Evolutionary conservation across 2,888 invertebrate genomes (phyloP), one percentile per base, ranked within the genome.

Genomic region (Philereme transversata): DNA sequence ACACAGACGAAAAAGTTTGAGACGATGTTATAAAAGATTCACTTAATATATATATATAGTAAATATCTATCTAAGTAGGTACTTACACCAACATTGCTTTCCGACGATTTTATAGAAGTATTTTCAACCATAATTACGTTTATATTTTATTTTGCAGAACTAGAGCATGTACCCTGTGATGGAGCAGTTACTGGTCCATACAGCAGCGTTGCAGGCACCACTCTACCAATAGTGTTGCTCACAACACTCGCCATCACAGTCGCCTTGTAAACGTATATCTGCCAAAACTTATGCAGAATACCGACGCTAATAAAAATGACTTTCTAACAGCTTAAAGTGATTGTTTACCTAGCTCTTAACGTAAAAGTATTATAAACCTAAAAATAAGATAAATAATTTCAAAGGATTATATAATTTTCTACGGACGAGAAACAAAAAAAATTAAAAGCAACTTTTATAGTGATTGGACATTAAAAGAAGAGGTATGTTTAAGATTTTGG

Each of bases 161-260:
- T 92, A 76, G 91, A 91, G 68, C 89, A 86, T 54, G 88, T 86
- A 7, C 92, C 92, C 4, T 93, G 93, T 63, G 92, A 93, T 57
- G 87, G 92, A 4, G 93, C 92, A 3, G 92, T 92, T 4, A 92
- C 92, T 0, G 92, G 92, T 0, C 92, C 90, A 0, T 90, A 92
- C 71, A 92, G 92, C 76, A 92, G 92, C 69, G 88, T 90, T 0
- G 92, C 91, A 0, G 90, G 88, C 10, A 90, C 90, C 0, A 86
- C 86, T 6, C 74, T 91, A 11, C 91, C 92, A 0, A 75, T 91
- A 48, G 76, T 90, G 44, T 71, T 92, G 51, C 81, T 92, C 5
- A 91, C 88, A 5, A 84, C 91, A 1, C 81, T 92, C 1, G 91
- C 91, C 4, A 90, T 86, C n/a, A 87, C 90, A 0, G 78, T 84